A percentile compares a stretch with the other conserved stretches of the same genome.
Evolutionary conservation across 2,888 invertebrate species (phyloP).

Genomic region (Lasioglossum oenotherae): DNA sequence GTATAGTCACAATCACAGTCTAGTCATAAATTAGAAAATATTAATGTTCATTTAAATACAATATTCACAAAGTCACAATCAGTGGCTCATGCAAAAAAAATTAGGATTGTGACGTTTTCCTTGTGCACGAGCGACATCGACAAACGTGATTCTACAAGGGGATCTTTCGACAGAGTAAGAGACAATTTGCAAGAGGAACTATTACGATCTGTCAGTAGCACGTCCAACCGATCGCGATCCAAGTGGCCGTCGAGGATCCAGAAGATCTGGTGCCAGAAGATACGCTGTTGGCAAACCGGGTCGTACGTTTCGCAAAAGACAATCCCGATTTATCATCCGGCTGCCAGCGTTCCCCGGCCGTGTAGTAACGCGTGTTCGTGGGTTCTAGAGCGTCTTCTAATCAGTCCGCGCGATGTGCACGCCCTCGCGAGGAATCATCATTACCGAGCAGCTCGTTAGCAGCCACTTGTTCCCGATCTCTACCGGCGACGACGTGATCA

Average conservation of each 20-base stretch:
- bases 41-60: neutral
- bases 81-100: neutral
- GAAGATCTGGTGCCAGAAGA: constrained; percentile 10
- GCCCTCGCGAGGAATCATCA: constrained; percentile 69
- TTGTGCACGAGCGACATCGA: too few species aligned
- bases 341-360: constrained; percentile 34
- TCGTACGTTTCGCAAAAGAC: constrained; percentile 44
- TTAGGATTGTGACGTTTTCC: too few species aligned
- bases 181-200: neutral
- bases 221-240: constrained; percentile 18
- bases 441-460: constrained; percentile 75
- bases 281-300: constrained; percentile 24
- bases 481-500: constrained; percentile 33
- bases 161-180: neutral
- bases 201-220: neutral
- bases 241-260: neutral
- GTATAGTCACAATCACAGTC: too few species aligned
- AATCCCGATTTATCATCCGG: constrained; percentile 61
- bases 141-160: neutral
- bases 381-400: constrained; percentile 71
- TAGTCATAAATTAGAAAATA: too few species aligned
- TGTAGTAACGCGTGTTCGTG: constrained; percentile 74
- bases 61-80: neutral
- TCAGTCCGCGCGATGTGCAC: constrained; percentile 66
- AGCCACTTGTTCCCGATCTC: constrained; percentile 71